Evolutionary conservation across 2,888 invertebrate species (phyloP).

Genomic region (Anarsia innoxiella): DNA sequence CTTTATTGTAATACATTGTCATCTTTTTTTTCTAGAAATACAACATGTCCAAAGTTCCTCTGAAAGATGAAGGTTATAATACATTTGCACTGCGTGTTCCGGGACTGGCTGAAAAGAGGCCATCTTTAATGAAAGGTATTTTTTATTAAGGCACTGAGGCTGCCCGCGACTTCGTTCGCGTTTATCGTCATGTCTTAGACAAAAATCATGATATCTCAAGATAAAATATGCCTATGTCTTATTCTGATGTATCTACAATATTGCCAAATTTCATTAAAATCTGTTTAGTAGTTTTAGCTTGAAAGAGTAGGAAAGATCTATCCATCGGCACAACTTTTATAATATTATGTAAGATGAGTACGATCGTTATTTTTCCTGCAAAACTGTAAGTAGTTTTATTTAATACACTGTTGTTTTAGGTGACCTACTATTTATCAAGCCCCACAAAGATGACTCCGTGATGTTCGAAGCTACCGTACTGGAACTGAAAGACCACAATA

Average conservation of each 20-base stretch:
- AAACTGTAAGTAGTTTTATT: neutral
- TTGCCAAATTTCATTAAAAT: too few relatives aligned
- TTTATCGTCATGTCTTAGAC: too few relatives aligned
- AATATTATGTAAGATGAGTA: too few relatives aligned
- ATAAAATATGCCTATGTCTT: too few relatives aligned
- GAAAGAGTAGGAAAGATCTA: too few relatives aligned
- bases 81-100: constrained; percentile 70
- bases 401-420: constrained; percentile 38
- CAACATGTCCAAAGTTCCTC: constrained; percentile 40
- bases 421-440: constrained; percentile 62
- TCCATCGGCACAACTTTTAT: too few relatives aligned
- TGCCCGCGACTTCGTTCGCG: too few relatives aligned
- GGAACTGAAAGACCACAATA: constrained; percentile 46
- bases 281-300: too few relatives aligned
- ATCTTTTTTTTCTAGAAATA: constrained; percentile 36
- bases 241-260: too few relatives aligned
- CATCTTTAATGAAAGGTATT: constrained; percentile 68
- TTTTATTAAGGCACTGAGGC: too few relatives aligned
- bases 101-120: constrained; percentile 80
- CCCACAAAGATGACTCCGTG: constrained; percentile 29
- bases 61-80: constrained; percentile 32
- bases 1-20: neutral
- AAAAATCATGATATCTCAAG: too few relatives aligned
- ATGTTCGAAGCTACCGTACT: constrained; percentile 55
- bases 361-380: constrained; percentile 3